phyloP scores from a whole-genome alignment of 2,797 vertebrate genomes.

The Hafferia zeledoni region DNA sequence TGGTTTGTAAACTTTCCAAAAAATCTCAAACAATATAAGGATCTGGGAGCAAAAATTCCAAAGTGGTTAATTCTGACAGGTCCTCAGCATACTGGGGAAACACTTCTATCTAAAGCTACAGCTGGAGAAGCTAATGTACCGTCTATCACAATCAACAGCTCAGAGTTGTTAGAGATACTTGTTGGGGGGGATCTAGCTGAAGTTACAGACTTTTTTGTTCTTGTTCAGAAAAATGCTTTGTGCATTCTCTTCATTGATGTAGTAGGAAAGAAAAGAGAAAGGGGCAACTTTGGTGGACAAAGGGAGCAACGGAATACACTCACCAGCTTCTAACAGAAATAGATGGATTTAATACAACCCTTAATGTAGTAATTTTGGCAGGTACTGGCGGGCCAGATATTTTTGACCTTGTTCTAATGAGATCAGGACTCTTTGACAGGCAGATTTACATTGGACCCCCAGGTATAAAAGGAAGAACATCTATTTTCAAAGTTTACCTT shows the following conservation, averaged over 20 bases:
- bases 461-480: conserved; percentile 89
- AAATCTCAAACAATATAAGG: not conserved
- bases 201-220: conserved; percentile 88
- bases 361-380: conserved; percentile 89
- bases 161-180: conserved; percentile 92
- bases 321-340: conserved; percentile 92
- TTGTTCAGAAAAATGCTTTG: conserved; percentile 89
- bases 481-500: conserved; percentile 93
- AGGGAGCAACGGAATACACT: conserved; percentile 92
- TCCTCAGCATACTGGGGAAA: conserved; percentile 88
- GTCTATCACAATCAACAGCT: conserved; percentile 91
- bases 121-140: conserved; percentile 89
- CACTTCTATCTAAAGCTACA: conserved; percentile 88
- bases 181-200: conserved; percentile 89
- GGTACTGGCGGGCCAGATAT: conserved; percentile 90
- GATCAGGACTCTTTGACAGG: conserved; percentile 88
- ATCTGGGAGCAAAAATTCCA: not conserved
- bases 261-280: conserved; percentile 87
- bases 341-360: conserved; percentile 91
- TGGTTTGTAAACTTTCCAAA: not conserved
- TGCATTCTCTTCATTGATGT: conserved; percentile 93
- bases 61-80: conserved; percentile 88
- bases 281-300: conserved; percentile 89
- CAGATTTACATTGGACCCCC: conserved; percentile 90
- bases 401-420: conserved; percentile 89